These are phyloP conservation scores for Atta cephalotes DNA, from an alignment of 1,140 invertebrate genomes.

Conservation along the genomic window DNA sequence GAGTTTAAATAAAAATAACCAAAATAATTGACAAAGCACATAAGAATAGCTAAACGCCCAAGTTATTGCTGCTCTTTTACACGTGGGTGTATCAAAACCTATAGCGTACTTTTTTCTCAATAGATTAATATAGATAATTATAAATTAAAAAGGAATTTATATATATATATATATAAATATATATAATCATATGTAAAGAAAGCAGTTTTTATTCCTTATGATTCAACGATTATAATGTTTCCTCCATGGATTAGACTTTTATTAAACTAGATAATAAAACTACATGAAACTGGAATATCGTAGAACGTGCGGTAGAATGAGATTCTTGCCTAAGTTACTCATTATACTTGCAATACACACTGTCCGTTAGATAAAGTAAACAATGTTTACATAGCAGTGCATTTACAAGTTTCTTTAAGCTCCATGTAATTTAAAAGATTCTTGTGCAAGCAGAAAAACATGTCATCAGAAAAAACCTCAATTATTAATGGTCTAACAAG, in stretches of 20 bases:
- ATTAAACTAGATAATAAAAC: constrained; percentile 61
- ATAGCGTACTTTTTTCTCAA: neutral
- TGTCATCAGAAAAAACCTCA: neutral
- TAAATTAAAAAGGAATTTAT: neutral
- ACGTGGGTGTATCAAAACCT: too few relatives aligned
- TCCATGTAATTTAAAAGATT: constrained; percentile 32
- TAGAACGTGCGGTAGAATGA: constrained; percentile 63
- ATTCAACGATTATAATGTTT: constrained; percentile 12
- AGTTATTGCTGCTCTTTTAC: neutral
- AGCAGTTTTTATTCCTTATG: neutral
- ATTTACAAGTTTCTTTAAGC: constrained; percentile 36
- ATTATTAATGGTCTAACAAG: constrained; percentile 40
- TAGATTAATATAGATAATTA: neutral
- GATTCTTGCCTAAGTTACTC: constrained; percentile 62
- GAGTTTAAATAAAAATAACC: constrained; percentile 2
- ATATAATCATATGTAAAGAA: neutral
- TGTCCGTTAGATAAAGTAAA: constrained; percentile 53
- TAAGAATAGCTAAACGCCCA: constrained; percentile 10
- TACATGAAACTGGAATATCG: constrained; percentile 7
- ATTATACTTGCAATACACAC: constrained; percentile 67
- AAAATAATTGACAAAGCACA: constrained; percentile 20
- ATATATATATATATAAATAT: too few relatives aligned
- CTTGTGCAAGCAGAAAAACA: neutral
- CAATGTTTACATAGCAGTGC: constrained; percentile 50
- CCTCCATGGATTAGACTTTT: constrained; percentile 13